Evolutionary conservation across 2,797 vertebrate species (phyloP).

Genomic region (Alouatta caraya): DNA sequence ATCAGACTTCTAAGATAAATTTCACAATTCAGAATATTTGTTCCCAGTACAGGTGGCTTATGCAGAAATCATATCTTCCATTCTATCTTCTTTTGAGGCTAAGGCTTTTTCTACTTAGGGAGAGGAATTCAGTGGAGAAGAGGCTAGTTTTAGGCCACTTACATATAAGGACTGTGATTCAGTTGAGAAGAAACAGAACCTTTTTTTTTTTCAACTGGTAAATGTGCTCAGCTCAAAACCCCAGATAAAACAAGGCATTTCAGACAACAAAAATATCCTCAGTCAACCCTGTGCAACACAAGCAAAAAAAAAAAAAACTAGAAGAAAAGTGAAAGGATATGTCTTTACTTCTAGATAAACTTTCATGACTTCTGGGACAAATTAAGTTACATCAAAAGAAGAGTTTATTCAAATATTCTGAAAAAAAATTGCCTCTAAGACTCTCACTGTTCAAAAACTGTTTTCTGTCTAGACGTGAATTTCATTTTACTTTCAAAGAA

Average conservation of each 20-base stretch:
- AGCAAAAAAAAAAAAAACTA: background rate
- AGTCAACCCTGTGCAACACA: background rate
- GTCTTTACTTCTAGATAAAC: background rate
- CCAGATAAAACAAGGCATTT: background rate
- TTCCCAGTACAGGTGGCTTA: background rate
- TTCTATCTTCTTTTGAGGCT: background rate
- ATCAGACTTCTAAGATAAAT: background rate
- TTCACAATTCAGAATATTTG: background rate
- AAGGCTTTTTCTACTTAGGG: background rate
- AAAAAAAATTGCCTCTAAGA: background rate
- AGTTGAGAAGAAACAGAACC: background rate
- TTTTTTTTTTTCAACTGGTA: background rate
- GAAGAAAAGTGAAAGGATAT: background rate
- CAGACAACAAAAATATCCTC: background rate
- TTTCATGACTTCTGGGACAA: background rate
- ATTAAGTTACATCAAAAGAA: background rate
- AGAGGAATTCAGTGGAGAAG: background rate
- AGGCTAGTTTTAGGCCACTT: background rate
- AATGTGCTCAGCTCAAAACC: background rate
- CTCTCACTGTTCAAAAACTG: background rate
- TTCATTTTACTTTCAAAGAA: slow-evolving; percentile 5
- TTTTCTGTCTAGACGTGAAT: background rate
- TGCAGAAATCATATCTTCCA: background rate
- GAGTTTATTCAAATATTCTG: background rate
- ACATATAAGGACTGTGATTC: background rate